These are phyloP conservation scores for Mamestra configurata DNA, from an alignment of 1,140 invertebrate genomes.

Conservation along the genomic window DNA sequence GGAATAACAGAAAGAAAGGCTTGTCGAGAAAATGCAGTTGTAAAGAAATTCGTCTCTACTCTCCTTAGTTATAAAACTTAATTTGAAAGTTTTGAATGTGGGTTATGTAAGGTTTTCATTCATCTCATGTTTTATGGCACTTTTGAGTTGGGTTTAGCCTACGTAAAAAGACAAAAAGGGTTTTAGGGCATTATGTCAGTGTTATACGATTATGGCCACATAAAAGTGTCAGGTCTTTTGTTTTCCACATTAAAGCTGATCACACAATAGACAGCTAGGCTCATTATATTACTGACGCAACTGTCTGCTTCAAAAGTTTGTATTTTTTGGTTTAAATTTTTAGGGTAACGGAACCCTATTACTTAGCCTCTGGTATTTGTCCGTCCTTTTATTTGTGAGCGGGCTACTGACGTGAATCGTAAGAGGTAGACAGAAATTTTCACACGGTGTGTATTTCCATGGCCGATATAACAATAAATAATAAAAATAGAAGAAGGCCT, in stretches of 20 bases:
- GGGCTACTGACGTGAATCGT: no score
- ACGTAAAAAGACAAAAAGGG: constrained; percentile 6
- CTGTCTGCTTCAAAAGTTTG: background rate
- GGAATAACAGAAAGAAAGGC: background rate
- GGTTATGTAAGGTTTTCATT: background rate
- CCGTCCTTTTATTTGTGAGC: no score
- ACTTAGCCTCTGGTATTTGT: no score
- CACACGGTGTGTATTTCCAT: no score
- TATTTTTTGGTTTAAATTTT: no score
- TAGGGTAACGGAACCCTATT: no score
- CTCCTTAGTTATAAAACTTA: constrained; percentile 17
- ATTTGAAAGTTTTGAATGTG: constrained; percentile 12
- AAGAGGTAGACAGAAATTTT: no score
- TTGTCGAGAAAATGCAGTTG: constrained; percentile 12
- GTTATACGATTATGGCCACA: background rate
- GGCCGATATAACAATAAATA: no score
- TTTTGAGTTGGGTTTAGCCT: background rate
- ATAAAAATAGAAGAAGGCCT: no score
- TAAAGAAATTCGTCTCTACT: constrained; percentile 1
- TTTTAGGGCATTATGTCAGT: background rate
- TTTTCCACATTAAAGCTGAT: background rate
- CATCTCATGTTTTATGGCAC: background rate
- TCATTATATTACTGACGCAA: background rate
- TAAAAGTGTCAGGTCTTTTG: constrained; percentile 9
- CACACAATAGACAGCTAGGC: background rate